Evolutionary conservation across 2,888 invertebrate genomes (phyloP), one percentile per base, ranked within the genome.

Genomic region (Tipula confusa): DNA sequence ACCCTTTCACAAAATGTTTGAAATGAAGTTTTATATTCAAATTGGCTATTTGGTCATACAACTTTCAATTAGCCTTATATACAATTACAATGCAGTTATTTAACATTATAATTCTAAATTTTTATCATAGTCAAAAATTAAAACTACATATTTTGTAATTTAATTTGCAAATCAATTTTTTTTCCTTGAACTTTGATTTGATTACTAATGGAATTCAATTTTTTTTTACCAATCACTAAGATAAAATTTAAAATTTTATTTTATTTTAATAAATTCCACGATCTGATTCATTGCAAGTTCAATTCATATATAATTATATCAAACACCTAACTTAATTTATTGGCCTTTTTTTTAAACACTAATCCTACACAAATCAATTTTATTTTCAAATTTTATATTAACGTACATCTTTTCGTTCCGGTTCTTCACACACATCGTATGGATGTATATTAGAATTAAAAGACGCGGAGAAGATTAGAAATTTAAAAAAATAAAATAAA

Each of bases 291-390:
- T 64, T 64, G 24, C 9, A 24, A 64, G 11, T 64, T 24, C 64
- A 64, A 64, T 64, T 24, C n/a, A 43, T 43, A 43, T 38, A 13
- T 13, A n/a, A 38, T 24, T 64, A 24, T n/a, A n/a, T 24, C 24
- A 64, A 64, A 24, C 18, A 64, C 24, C 18, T 24, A 64, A 64
- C 9, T 11, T 2, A 64, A 64, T 64, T 64, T 64, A 64, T 64
- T 64, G 64, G 24, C 64, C 64, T 64, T 9, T 64, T 64, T 64
- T 9, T 18, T 64, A 24, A 24, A 64, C 64, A 64, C 24, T 64
- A 64, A 64, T 64, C 64, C 64, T 64, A 64, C 64, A 64, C 64
- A 64, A 64, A 64, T 64, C 64, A 64, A 64, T 9, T 64, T 64
- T 64, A 24, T 64, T 24, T 64, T 64, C 43, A 15, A 43, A 18